Evolutionary conservation across 2,113 vertebrate genomes (phyloP).

Genomic region (Anseranas semipalmata): DNA sequence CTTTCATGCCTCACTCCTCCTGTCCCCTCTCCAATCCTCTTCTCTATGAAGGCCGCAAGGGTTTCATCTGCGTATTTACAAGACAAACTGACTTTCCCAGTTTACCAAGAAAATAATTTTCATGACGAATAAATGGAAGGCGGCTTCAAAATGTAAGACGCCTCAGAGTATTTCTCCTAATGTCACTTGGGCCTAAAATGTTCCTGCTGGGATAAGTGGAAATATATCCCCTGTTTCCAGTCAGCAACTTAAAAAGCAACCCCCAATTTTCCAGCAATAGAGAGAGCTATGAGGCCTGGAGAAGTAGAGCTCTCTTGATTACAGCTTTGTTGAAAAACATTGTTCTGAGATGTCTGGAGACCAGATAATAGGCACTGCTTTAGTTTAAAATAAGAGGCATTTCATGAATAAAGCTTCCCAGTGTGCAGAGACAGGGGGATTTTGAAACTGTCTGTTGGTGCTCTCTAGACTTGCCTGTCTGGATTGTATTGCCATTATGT

Average conservation of each 20-base stretch:
- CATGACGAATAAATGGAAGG: background rate
- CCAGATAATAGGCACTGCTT: constrained; percentile 53
- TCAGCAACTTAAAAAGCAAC: constrained; percentile 19
- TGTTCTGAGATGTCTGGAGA: constrained; percentile 41
- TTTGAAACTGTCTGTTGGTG: constrained; percentile 37
- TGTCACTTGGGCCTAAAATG: background rate
- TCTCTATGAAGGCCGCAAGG: background rate
- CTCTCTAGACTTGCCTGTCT: constrained; percentile 16
- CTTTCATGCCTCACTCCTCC: background rate
- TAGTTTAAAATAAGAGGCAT: constrained; percentile 54
- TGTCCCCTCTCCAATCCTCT: background rate
- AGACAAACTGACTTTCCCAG: background rate
- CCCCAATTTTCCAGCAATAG: constrained; percentile 28
- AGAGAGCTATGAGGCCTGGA: constrained; percentile 6
- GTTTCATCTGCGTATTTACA: background rate
- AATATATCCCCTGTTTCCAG: background rate
- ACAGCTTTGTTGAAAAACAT: constrained; percentile 53
- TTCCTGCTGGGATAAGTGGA: constrained; percentile 3
- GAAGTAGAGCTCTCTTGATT: constrained; percentile 43
- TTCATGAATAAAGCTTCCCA: constrained; percentile 46
- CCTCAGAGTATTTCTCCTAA: background rate
- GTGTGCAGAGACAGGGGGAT: background rate
- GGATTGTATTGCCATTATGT: background rate
- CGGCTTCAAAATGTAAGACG: constrained; percentile 2
- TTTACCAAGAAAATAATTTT: constrained; percentile 11